Percentiles rank a stretch among this genome's conserved stretches.
Conservation (phyloP, 2,888 invertebrate species). For the Agonopterix arenella region DNA sequence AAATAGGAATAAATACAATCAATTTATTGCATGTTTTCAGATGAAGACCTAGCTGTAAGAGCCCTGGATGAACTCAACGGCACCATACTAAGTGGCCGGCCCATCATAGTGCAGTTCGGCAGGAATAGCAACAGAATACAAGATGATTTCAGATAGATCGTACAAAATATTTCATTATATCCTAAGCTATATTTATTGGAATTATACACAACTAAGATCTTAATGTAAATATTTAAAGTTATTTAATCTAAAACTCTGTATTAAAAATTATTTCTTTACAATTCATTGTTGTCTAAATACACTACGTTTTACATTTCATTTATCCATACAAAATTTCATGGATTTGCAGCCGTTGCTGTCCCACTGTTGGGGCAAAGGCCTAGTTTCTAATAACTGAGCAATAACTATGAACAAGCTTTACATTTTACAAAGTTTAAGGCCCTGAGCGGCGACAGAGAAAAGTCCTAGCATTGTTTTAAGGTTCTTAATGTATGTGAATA, state of each 20-base stretch:
- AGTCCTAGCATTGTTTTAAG: no score
- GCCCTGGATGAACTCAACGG: constrained; percentile 73
- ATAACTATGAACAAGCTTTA: no score
- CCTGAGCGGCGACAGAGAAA: no score
- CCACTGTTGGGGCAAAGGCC: no score
- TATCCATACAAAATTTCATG: no score
- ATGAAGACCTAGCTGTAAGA: constrained; percentile 54
- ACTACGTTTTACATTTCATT: no score
- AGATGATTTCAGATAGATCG: constrained; percentile 6
- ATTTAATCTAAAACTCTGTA: background rate
- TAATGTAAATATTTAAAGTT: background rate
- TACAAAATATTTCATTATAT: background rate
- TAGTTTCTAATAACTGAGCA: no score
- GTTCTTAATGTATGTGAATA: no score
- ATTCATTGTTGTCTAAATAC: background rate
- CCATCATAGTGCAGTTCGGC: constrained; percentile 64
- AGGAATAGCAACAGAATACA: constrained; percentile 26
- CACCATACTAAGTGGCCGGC: constrained; percentile 64
- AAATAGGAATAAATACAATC: constrained; percentile 1
- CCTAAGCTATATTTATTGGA: background rate
- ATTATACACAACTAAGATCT: background rate
- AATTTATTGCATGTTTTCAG: constrained; percentile 36
- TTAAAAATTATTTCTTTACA: background rate
- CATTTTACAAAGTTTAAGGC: no score
- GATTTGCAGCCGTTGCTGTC: no score